phyloP scores from a whole-genome alignment of 2,113 vertebrate species.

The Anhinga rufa region DNA sequence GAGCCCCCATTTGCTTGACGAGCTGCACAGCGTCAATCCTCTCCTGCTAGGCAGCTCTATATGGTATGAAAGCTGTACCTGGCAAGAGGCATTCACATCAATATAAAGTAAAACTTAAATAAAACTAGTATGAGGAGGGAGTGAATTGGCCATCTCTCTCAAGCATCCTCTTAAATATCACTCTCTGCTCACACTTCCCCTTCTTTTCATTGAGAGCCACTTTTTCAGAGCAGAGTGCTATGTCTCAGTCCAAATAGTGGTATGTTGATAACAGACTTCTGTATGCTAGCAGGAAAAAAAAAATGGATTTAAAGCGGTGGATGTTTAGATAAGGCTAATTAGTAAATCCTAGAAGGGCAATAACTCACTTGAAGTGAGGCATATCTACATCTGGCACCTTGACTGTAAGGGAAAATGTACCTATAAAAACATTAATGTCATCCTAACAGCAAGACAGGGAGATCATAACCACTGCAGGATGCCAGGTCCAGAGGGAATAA shows the following conservation, averaged over 20 bases:
- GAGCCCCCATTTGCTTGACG: not conserved
- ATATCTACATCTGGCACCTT: conserved; percentile 13
- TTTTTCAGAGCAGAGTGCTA: not conserved
- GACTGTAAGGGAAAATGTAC: not conserved
- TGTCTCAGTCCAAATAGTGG: not conserved
- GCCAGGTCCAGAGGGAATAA: not conserved
- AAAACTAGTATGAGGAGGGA: not conserved
- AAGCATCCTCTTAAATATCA: not conserved
- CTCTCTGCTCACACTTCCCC: not conserved
- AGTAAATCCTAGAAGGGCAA: not conserved
- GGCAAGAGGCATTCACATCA: not conserved
- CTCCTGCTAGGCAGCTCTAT: not conserved
- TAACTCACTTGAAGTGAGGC: not conserved
- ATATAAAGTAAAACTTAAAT: not conserved
- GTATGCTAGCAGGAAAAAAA: not conserved
- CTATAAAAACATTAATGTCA: not conserved
- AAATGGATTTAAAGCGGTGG: not conserved
- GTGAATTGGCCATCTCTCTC: not conserved
- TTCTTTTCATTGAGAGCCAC: not conserved
- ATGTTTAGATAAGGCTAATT: conserved; percentile 45
- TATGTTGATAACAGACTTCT: not conserved
- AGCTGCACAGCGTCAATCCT: not conserved
- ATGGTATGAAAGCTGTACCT: not conserved
- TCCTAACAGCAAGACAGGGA: not conserved
- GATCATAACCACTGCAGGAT: not conserved